These are phyloP conservation scores for Andrena praecox DNA, from an alignment of 2,888 invertebrate species.

Conservation along the genomic window DNA sequence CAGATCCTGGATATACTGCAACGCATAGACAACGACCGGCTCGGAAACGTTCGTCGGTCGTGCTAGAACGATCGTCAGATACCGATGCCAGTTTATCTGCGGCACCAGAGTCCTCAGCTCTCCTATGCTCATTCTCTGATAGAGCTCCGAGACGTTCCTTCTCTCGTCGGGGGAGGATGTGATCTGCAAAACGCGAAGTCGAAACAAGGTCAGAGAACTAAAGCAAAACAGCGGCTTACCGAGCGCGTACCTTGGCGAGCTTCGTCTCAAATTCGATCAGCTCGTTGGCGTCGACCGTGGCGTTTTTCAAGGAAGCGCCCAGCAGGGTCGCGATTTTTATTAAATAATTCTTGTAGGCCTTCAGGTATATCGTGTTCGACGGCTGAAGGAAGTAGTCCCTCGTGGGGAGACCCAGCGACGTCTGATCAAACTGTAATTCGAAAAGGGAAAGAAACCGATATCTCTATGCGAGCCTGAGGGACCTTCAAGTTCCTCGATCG, in stretches of 20 bases:
- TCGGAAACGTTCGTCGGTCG: conserved; percentile 87
- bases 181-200: conserved; percentile 86
- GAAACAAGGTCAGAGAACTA: conserved; percentile 1
- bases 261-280: conserved; percentile 93
- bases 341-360: conserved; percentile 93
- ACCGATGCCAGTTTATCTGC: conserved; percentile 90
- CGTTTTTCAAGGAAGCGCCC: conserved; percentile 89
- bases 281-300: conserved; percentile 89
- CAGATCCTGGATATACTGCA: conserved; percentile 89
- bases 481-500: conserved; percentile 25
- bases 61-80: conserved; percentile 90
- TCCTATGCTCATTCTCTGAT: conserved; percentile 91
- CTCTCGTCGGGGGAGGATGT: conserved; percentile 92
- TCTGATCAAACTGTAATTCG: conserved; percentile 92
- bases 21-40: conserved; percentile 91
- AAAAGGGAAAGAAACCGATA: not conserved
- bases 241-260: conserved; percentile 86
- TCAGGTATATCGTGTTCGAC: conserved; percentile 89
- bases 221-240: not conserved
- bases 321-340: conserved; percentile 90
- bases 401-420: conserved; percentile 89
- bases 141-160: conserved; percentile 93
- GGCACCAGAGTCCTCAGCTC: conserved; percentile 90
- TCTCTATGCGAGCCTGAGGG: not conserved
- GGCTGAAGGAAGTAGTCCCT: conserved; percentile 91